phyloP scores from a whole-genome alignment of 2,888 invertebrate species.

The Ceriagrion tenellum region DNA sequence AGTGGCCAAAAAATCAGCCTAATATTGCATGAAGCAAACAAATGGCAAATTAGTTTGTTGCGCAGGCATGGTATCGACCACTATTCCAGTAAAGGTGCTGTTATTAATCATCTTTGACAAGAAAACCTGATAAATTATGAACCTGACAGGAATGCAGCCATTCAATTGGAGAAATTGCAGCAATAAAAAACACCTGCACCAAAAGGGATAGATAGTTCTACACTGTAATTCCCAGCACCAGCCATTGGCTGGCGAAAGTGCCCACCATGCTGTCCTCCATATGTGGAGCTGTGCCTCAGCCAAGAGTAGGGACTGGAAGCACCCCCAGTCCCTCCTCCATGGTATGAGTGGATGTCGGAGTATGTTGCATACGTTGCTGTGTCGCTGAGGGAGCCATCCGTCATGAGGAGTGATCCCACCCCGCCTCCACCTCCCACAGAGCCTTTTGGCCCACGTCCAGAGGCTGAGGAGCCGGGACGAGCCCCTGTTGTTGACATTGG shows the following conservation, averaged over 20 bases:
- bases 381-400: conserved; percentile 89
- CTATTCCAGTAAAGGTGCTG: no score
- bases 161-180: not conserved
- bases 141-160: not conserved
- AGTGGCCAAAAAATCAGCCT: no score
- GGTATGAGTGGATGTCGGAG: conserved; percentile 80
- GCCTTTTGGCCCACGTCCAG: conserved; percentile 64
- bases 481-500: conserved; percentile 58
- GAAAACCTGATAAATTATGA: not conserved
- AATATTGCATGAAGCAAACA: no score
- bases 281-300: conserved; percentile 89
- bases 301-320: conserved; percentile 88
- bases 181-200: not conserved
- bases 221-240: not conserved
- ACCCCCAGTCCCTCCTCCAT: conserved; percentile 72
- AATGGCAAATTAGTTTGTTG: no score
- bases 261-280: conserved; percentile 74
- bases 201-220: not conserved
- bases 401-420: conserved; percentile 74
- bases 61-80: no score
- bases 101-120: no score
- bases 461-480: conserved; percentile 65
- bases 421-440: conserved; percentile 63
- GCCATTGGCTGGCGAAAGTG: conserved; percentile 61
- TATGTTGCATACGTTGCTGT: conserved; percentile 91